Base-by-base conservation (phyloP, 2,888 invertebrate species). In the Epinotia ramella region DNA sequence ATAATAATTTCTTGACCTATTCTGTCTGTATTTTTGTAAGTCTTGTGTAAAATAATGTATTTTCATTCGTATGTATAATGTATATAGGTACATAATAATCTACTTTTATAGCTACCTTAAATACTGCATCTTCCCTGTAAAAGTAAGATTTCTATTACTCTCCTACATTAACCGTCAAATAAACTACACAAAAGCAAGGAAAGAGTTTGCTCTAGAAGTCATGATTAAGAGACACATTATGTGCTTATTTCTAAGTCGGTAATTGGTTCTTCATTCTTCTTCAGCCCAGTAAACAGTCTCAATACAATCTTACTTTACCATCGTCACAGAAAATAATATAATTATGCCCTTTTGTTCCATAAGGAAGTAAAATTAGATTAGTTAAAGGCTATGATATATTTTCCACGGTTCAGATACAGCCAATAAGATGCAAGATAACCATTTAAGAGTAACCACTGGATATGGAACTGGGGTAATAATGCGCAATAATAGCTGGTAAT, bases 401-500 rank as follows among this genome's bases (percentile, higher is more conserved):
- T 63, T 72, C 28, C 66, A 40, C 24, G 28, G 71, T 73, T 67
- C 77, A 65, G 67, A 64, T 75, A 75, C 69, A 72, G 77, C 57
- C 57, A 63, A 73, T 78, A 59, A 70, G 76, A 77, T 78, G 71
- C 9, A 13, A 63, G 77, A 78, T 77, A 78, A 56, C 77, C 73
- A 49, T 77, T 77, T 78, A 73, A 60, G 78, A 65, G 53, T n/a
- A 28, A 71, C 75, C 24, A 57, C 69, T 72, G 62, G 49, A 24
- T 63, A 72, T 63, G 71, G 72, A 72, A 69, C 69, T 69, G 28
- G 69, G 59, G 69, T 69, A 69, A 69, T 69, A 69, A 69, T 69
- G 59, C 59, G 59, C 59, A 69, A 60, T 69, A 69, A 69, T 60
- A 69, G 59, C 59, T 46, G 6, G 46, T 69, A 46, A 60, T 69